Base-by-base conservation (phyloP, 2,888 invertebrate species). In the Dynastes hyllus region DNA sequence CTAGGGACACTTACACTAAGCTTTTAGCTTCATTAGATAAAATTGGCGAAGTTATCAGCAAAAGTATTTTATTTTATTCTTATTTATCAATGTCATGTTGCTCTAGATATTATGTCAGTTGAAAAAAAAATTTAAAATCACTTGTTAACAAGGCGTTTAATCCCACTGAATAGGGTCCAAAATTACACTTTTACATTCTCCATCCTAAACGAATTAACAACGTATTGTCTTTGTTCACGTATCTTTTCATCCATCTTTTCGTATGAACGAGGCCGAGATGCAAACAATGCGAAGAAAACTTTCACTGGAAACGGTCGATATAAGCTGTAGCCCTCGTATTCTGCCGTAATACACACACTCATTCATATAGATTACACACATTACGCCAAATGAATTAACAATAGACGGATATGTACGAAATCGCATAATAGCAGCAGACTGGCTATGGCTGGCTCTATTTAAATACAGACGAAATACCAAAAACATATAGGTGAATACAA, bases 231-330 rank as follows among this genome's bases (percentile, higher is more conserved):
- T 45, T 45, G 45, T 45, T 45, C 45, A 11, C 11, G 16, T 58
- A 58, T 58, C 55, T 58, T 53, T 70, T 55, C 32, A 27, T 70
- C 5, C 27, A 70, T 70, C 70, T 51, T 32, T 58, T 53, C 53
- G 27, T 70, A 32, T 32, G 32, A 53, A 53, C 53, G 27, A 70
- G 70, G 55, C 13, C 53, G 32, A 32, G 13, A 51, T n/a, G 32
- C 32, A 53, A 53, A 70, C 70, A 70, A 70, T 70, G 53, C 32
- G 11, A 70, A 70, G 16, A 53, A 53, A 70, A 70, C 70, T 70
- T 70, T 70, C 70, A 53, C 70, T 70, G 53, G 29, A 70, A 69
- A 53, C 51, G 29, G 70, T 32, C 9, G 37, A 70, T 70, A 16
- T 70, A 70, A 53, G 32, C 53, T 32, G 53, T 32, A 22, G 5